Conservation (phyloP, 2,113 vertebrate species). For the Opisthocomus hoazin region DNA sequence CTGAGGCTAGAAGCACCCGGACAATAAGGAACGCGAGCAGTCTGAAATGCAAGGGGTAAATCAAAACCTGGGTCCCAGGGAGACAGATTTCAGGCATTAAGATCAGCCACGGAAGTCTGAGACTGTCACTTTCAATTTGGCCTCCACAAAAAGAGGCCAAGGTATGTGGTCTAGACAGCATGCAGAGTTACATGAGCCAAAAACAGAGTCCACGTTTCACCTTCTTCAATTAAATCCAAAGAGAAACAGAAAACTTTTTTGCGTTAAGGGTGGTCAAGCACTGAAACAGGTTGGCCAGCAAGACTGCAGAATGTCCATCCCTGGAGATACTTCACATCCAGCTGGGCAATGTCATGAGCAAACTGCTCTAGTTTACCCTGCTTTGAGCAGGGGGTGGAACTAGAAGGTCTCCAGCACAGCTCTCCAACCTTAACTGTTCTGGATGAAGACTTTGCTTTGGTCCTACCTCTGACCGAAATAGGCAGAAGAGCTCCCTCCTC, state of each 20-base stretch:
- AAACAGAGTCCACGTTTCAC: background rate
- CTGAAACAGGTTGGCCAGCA: background rate
- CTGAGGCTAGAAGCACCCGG: background rate
- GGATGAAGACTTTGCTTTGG: background rate
- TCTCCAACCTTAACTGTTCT: background rate
- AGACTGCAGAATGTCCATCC: background rate
- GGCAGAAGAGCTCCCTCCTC: background rate
- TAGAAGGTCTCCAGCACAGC: background rate
- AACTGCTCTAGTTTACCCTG: background rate
- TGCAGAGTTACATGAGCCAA: rapidly evolving
- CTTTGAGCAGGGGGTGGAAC: background rate
- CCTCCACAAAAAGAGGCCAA: background rate
- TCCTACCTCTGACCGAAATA: background rate
- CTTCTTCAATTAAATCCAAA: background rate
- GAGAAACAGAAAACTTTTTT: background rate
- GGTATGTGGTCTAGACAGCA: background rate
- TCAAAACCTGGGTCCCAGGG: background rate
- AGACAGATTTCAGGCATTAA: background rate
- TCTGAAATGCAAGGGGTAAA: background rate
- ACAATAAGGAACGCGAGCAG: background rate
- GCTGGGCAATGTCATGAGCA: background rate
- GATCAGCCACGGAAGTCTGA: background rate
- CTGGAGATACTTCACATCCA: background rate
- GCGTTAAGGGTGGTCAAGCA: background rate
- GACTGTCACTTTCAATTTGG: background rate